Evolutionary conservation across 2,113 vertebrate genomes (phyloP), one percentile per base, ranked within the genome.

Genomic region (Sinocyclocheilus grahami): DNA sequence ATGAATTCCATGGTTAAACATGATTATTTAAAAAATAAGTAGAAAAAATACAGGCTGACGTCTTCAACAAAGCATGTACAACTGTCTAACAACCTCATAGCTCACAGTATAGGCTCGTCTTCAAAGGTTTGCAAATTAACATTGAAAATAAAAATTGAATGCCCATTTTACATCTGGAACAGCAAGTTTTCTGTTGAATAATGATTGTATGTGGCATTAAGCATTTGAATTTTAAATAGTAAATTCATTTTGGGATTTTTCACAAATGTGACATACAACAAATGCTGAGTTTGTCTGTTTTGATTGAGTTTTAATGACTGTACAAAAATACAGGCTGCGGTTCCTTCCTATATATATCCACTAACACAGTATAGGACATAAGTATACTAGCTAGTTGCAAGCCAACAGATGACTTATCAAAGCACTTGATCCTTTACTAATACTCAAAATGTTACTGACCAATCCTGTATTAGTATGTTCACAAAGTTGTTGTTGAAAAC

Each of bases 321-420:
- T 22, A 62, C 33, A n/a, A 3, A 14, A 60, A 60, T 60, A 39
- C 22, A n/a, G 18, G 10, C 5, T 4, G 14, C 0, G 33, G 53
- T 79, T 62, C 53, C 78, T 79, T 79, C 78, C 51, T 62, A 33
- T 37, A 79, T 42, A 46, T 46, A 46, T 46, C 10, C 42, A 11
- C 42, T 46, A 33, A 33, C 62, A 48, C 46, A 48, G 30, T 13
- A 77, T 33, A 55, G 58, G 20, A 48, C 46, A 48, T 12, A 48
- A 48, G 46, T 1, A 65, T 65, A 24, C n/a, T 65, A 65, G 30
- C 27, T 30, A 30, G 63, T 7, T 69, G 33, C 14, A 9, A 37
- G 14, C 27, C 67, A 37, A 0, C 48, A 51, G 11, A 51, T 69
- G 30, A 20, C 14, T 20, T 37, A 37, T 6, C 30, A 37, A 69